Evolutionary conservation across 2,113 vertebrate genomes (phyloP).

Genomic region (Charina bottae): DNA sequence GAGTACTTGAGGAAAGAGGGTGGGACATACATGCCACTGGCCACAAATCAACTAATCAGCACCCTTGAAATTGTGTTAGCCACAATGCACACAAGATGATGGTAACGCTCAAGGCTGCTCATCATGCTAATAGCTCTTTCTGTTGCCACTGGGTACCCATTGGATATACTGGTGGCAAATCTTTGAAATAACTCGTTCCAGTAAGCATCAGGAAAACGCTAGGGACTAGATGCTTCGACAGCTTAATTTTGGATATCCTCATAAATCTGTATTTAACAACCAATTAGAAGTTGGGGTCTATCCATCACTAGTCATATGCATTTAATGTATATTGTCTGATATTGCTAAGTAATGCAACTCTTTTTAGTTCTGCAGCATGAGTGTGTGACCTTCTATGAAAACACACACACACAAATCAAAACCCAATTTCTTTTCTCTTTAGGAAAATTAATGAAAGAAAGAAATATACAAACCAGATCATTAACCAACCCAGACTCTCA

Average conservation of each 20-base stretch:
- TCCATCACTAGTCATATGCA: not conserved
- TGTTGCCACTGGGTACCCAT: no score
- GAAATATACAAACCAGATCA: conserved; percentile 16
- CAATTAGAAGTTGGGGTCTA: not conserved
- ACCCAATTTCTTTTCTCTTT: not conserved
- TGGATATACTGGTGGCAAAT: no score
- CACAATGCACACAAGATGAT: no score
- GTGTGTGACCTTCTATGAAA: not conserved
- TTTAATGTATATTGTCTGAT: not conserved
- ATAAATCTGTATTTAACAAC: not conserved
- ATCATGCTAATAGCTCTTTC: no score
- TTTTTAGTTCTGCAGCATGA: no score
- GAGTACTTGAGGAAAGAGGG: no score
- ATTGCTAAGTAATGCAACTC: not conserved
- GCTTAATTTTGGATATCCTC: not conserved
- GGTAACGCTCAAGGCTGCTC: no score
- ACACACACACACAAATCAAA: conserved; percentile 14
- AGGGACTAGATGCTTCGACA: not conserved
- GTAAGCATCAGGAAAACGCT: not conserved
- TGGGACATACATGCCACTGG: no score
- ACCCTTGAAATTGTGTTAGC: no score
- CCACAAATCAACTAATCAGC: no score
- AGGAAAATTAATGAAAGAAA: conserved; percentile 21
- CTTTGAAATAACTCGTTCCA: not conserved
- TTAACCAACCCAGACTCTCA: conserved; percentile 5